Evolutionary conservation across 2,888 invertebrate species (phyloP), one percentile per base, ranked within the genome.

Genomic region (Lacanobia oleracea): DNA sequence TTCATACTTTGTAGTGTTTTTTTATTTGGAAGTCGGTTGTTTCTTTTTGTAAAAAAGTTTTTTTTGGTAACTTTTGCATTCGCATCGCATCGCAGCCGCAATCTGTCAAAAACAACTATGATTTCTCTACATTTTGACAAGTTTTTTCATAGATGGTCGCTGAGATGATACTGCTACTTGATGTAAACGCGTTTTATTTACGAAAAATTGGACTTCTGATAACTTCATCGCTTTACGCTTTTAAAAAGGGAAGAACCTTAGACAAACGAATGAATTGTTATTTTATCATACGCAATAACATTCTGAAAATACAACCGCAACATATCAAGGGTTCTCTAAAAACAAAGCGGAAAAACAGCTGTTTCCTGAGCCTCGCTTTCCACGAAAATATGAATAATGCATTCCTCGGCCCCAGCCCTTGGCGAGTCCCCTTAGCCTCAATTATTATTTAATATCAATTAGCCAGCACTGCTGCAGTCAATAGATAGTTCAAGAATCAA

Each of bases 371-470:
- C 77, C 79, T 83, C 75, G 72, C 65, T 86, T 83, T 86, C 84
- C 79, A 79, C 72, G 75, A 81, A 77, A 73, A 85, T 82, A 72
- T 88, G 85, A 91, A 91, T 91, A 88, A 89, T 88, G 81, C 81
- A 88, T 84, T 51, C 45, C 16, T 48, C 70, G 64, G 67, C 77
- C 72, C 72, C 66, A 56, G 59, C 71, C 75, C 74, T 84, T 83
- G 83, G 84, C 9, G 65, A 21, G 84, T 88, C 90, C 90, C 92
- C 88, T 51, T 37, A 75, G 54, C 74, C 81, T 81, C 86, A 86
- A 89, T 91, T 86, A 89, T 90, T 92, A 91, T 93, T 92, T 90
- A 90, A 91, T 91, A 92, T 92, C 91, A 93, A 93, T 93, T 91
- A 92, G 86, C 83, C 87, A 79, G 77, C 83, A 79, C 83, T 73